Conservation (phyloP, 2,113 vertebrate genomes). For the Varanus komodoensis region DNA sequence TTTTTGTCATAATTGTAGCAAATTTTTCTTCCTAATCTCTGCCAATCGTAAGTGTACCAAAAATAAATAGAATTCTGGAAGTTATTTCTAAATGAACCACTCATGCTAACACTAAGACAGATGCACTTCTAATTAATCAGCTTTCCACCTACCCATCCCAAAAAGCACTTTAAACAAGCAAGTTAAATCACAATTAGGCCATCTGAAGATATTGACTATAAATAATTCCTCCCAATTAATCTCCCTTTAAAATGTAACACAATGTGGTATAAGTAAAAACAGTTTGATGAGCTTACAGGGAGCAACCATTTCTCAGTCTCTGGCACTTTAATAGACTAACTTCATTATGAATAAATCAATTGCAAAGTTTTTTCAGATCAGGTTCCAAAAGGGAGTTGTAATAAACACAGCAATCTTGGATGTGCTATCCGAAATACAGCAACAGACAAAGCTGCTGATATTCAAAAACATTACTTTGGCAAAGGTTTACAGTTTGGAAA, state of each 20-base stretch:
- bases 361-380: constrained; percentile 17
- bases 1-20: constrained; percentile 42
- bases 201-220: constrained; percentile 60
- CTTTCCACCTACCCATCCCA: constrained; percentile 49
- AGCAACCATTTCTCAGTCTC: constrained; percentile 66
- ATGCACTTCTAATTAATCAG: constrained; percentile 59
- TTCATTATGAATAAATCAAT: constrained; percentile 61
- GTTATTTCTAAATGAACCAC: constrained; percentile 50
- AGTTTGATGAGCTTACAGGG: constrained; percentile 53
- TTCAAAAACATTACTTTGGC: neutral
- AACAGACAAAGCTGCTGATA: constrained; percentile 10
- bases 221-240: constrained; percentile 62
- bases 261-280: constrained; percentile 45
- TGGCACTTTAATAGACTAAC: constrained; percentile 66
- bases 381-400: constrained; percentile 40
- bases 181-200: constrained; percentile 66
- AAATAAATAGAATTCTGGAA: constrained; percentile 56
- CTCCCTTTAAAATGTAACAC: constrained; percentile 56
- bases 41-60: constrained; percentile 44
- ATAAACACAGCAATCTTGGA: neutral
- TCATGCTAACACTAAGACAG: constrained; percentile 25
- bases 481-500: constrained; percentile 33
- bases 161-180: constrained; percentile 45
- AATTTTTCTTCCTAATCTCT: constrained; percentile 45
- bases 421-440: neutral